Percentiles rank a stretch among this genome's conserved stretches.
Evolutionary conservation across 37 sponge, comb jelly and placozoan genomes (phyloP).

Genomic region (Beroe forskalii): DNA sequence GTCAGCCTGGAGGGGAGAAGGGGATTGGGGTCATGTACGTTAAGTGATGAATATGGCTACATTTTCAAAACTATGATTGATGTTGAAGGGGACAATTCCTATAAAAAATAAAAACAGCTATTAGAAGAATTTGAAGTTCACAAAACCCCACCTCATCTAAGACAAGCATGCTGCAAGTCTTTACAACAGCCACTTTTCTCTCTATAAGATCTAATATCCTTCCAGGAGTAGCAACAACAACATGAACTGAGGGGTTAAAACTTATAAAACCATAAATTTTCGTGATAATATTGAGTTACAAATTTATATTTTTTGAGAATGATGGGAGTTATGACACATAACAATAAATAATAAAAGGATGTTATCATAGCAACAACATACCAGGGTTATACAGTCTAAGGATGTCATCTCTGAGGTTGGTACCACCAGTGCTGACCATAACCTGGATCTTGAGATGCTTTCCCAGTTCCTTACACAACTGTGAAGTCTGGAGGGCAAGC

Average conservation of each 20-base stretch:
- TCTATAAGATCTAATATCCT: constrained; percentile 89
- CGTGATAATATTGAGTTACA: too few relatives aligned
- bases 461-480: constrained; percentile 88
- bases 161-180: constrained; percentile 83
- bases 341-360: too few relatives aligned
- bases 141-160: constrained; percentile 83
- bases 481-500: constrained; percentile 94
- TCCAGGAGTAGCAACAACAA: constrained; percentile 86
- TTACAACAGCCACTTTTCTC: constrained; percentile 83
- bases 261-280: too few relatives aligned
- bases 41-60: too few relatives aligned
- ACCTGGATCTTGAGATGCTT: constrained; percentile 86
- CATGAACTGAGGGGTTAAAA: constrained; percentile 41
- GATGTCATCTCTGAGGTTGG: constrained; percentile 92
- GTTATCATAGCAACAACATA: too few relatives aligned
- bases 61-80: too few relatives aligned
- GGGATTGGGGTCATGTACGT: too few relatives aligned
- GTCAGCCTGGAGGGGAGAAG: constrained; percentile 72
- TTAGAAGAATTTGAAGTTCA: too few relatives aligned
- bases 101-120: too few relatives aligned
- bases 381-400: constrained; percentile 89
- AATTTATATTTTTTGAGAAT: too few relatives aligned
- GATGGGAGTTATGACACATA: too few relatives aligned
- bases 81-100: too few relatives aligned
- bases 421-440: constrained; percentile 99